phyloP scores from a whole-genome alignment of 2,113 vertebrate genomes.

The Pteruthius melanotis region DNA sequence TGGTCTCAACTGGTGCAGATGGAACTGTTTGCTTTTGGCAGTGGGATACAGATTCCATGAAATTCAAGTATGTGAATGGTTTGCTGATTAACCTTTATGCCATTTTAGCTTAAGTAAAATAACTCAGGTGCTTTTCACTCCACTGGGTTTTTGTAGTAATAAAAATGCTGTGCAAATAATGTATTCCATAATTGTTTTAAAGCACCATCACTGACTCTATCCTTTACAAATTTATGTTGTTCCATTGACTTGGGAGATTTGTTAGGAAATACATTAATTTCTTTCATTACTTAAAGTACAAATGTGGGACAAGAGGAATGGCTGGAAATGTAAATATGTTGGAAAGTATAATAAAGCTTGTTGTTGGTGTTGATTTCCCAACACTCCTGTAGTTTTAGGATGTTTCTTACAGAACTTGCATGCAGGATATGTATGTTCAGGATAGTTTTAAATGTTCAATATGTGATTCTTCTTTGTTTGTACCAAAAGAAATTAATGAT shows the following conservation, averaged over 20 bases:
- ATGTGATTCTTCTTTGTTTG: not conserved
- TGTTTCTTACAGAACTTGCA: not conserved
- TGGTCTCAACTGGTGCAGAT: slow-evolving; percentile 97
- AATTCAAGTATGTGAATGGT: slow-evolving; percentile 83
- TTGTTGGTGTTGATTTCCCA: not conserved
- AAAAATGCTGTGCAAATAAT: not conserved
- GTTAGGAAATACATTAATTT: not conserved
- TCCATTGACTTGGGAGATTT: not conserved
- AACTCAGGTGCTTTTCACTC: not conserved
- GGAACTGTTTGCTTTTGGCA: slow-evolving; percentile 98
- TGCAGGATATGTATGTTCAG: not conserved
- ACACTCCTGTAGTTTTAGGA: not conserved
- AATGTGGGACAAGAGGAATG: not conserved
- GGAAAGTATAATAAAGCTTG: not conserved
- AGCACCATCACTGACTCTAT: not conserved
- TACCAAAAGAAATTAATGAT: not conserved
- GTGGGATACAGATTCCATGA: slow-evolving; percentile 88
- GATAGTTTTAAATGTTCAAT: not conserved
- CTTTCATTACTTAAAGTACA: not conserved
- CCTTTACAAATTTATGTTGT: not conserved
- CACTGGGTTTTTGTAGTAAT: not conserved
- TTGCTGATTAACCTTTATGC: not conserved
- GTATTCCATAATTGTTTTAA: not conserved
- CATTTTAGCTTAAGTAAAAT: not conserved
- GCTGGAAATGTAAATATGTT: not conserved